Evolutionary conservation across 2,888 invertebrate genomes (phyloP).

Genomic region (Frankliniella fusca): DNA sequence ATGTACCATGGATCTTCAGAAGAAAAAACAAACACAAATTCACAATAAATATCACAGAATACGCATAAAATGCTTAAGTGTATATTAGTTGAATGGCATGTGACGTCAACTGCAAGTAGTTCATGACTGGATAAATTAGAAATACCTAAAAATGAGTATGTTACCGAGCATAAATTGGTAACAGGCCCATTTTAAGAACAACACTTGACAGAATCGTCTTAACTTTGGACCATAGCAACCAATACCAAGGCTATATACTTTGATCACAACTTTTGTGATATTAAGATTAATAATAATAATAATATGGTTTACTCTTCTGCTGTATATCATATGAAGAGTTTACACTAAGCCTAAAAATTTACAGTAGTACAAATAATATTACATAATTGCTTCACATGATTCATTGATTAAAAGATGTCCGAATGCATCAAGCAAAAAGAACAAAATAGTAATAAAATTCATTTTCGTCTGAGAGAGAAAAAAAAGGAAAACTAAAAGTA

Average conservation of each 20-base stretch:
- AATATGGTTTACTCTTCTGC: no score
- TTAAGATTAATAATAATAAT: no score
- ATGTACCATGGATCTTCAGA: not conserved
- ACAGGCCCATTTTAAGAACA: constrained; percentile 15
- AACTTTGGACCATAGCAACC: constrained; percentile 16
- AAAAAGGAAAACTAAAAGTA: no score
- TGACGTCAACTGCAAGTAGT: not conserved
- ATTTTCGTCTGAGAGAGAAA: not conserved
- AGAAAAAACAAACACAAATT: not conserved
- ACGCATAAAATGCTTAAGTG: constrained; percentile 13
- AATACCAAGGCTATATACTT: constrained; percentile 10
- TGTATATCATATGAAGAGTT: no score
- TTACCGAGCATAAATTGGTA: not conserved
- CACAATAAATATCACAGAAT: constrained; percentile 10
- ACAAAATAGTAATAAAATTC: no score
- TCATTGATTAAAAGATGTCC: not conserved
- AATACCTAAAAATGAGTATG: not conserved
- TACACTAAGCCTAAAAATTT: no score
- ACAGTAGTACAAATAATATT: no score
- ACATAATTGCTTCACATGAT: not conserved
- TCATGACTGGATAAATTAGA: constrained; percentile 3
- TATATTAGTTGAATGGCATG: constrained; percentile 23
- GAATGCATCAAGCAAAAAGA: not conserved
- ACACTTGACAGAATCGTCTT: not conserved
- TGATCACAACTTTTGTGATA: not conserved